Evolutionary conservation across 1,140 invertebrate genomes (phyloP).

Genomic region (Adelges cooleyi): DNA sequence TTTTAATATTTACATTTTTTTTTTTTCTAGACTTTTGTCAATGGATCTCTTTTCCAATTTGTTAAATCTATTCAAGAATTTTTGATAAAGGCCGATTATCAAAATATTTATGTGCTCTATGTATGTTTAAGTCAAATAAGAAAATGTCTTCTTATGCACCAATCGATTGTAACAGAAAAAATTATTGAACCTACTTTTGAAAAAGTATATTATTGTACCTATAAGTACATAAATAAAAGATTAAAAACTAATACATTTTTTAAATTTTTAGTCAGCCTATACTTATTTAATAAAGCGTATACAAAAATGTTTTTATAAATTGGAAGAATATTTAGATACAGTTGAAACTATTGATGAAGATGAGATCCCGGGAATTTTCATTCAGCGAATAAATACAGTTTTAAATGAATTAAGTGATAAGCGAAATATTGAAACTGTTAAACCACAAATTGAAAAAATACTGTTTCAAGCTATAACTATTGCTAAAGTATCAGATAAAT

Average conservation of each 20-base stretch:
- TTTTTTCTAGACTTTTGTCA: not conserved
- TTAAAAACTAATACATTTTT: not conserved
- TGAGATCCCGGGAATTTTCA: constrained; percentile 20
- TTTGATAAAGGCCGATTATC: not conserved
- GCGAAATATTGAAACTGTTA: not conserved
- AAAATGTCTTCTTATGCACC: constrained; percentile 12
- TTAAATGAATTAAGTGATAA: constrained; percentile 1
- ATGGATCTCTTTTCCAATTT: constrained; percentile 10
- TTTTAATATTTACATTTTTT: not conserved
- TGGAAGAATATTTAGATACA: constrained; percentile 4
- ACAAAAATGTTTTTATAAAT: constrained; percentile 22
- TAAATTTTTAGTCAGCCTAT: not conserved
- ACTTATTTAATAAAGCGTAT: constrained; percentile 5
- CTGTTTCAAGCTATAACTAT: constrained; percentile 22
- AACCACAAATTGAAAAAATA: constrained; percentile 10
- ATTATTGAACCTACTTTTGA: not conserved
- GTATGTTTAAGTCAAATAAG: constrained; percentile 24
- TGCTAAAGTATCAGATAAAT: constrained; percentile 7
- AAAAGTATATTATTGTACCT: not conserved
- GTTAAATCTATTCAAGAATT: constrained; percentile 8
- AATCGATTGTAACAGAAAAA: not conserved
- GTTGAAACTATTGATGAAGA: not conserved
- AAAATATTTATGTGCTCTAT: constrained; percentile 14
- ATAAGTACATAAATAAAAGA: not conserved
- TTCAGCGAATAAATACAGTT: constrained; percentile 14